Conservation (phyloP, 2,797 vertebrate genomes). For the Graptemys geographica region DNA sequence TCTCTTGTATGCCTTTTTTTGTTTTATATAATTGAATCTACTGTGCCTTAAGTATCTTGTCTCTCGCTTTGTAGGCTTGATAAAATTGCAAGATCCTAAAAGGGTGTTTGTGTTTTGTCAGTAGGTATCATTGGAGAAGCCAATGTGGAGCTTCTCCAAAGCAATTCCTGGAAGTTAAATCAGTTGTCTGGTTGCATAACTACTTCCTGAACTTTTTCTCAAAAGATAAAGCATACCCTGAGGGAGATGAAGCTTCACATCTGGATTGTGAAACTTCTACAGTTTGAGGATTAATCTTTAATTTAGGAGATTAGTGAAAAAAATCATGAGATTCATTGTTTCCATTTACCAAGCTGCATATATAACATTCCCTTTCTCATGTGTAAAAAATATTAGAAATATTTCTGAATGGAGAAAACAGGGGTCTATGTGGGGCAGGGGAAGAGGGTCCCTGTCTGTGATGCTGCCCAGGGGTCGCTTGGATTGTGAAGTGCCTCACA, state of each 20-base stretch:
- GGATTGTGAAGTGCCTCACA: background rate
- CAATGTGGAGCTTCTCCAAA: background rate
- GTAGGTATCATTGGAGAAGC: background rate
- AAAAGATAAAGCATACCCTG: background rate
- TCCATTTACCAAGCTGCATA: background rate
- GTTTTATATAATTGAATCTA: background rate
- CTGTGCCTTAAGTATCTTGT: background rate
- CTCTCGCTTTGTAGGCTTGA: background rate
- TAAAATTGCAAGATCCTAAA: background rate
- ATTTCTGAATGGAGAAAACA: background rate
- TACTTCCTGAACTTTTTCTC: background rate
- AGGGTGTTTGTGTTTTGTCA: background rate
- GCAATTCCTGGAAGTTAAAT: slow-evolving; percentile 19
- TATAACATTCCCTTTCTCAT: background rate
- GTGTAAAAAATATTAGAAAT: background rate
- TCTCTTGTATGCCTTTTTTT: background rate
- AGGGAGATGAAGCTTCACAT: background rate
- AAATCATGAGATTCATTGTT: background rate
- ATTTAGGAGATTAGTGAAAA: background rate
- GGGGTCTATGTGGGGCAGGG: background rate
- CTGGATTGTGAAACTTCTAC: background rate
- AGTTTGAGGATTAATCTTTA: background rate
- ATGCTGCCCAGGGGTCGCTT: background rate
- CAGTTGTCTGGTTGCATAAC: background rate
- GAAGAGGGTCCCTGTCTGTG: too few species aligned